Conservation (phyloP, 2,888 invertebrate genomes). For the Charanyca ferruginea region DNA sequence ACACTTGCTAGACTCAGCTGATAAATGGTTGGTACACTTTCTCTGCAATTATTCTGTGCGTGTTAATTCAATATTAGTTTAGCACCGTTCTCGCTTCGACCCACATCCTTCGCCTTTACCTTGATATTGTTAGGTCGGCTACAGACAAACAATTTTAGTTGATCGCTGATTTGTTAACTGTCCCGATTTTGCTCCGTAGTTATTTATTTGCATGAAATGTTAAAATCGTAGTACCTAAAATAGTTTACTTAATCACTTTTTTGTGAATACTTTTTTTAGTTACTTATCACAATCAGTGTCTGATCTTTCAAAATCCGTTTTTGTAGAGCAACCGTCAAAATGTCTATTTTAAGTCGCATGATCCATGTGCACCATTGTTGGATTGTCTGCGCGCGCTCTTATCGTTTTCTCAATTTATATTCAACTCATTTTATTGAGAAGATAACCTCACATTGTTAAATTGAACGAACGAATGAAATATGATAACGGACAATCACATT, state of each 20-base stretch:
- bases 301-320: not conserved
- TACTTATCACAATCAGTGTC: too few species aligned
- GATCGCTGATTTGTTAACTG: not conserved
- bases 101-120: slow-evolving; percentile 82
- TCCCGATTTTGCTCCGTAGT: not conserved
- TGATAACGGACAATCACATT: slow-evolving; percentile 63
- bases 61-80: slow-evolving; percentile 89
- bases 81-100: slow-evolving; percentile 79
- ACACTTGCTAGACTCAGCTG: slow-evolving; percentile 64
- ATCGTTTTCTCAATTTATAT: slow-evolving; percentile 63
- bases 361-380: too few species aligned
- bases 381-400: not conserved
- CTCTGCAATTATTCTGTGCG: slow-evolving; percentile 86
- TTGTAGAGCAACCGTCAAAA: too few species aligned
- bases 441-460: slow-evolving; percentile 53
- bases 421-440: slow-evolving; percentile 55
- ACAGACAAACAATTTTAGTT: not conserved
- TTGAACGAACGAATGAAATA: slow-evolving; percentile 60
- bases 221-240: too few species aligned
- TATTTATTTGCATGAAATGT: too few species aligned
- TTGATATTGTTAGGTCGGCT: slow-evolving; percentile 51
- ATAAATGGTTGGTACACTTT: slow-evolving; percentile 76
- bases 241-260: too few species aligned
- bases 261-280: too few species aligned
- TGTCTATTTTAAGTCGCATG: too few species aligned